Conservation (phyloP, 2,797 vertebrate species). For the Coracias cyanogaster region DNA sequence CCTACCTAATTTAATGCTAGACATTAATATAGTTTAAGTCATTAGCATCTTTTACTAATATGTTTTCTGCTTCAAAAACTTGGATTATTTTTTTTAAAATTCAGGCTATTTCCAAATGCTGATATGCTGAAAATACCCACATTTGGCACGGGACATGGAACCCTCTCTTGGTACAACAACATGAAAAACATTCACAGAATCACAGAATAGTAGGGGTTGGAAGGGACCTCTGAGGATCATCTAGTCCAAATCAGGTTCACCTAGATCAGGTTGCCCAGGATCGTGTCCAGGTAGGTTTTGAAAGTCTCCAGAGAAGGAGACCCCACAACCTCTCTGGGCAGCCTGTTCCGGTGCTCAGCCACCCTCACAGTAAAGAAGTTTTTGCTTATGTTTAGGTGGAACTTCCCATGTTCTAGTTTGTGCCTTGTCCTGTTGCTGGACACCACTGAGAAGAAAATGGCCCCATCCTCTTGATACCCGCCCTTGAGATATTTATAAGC, state of each 20-base stretch:
- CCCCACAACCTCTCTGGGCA: background rate
- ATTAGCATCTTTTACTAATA: background rate
- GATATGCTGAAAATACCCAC: background rate
- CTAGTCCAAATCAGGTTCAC: background rate
- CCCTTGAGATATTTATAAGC: background rate
- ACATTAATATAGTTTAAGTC: background rate
- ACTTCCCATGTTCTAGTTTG: no score
- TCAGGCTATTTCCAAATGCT: background rate
- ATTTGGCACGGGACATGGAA: background rate
- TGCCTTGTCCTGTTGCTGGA: no score
- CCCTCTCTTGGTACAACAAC: background rate
- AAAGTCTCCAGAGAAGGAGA: background rate
- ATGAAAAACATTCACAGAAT: background rate
- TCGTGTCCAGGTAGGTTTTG: background rate
- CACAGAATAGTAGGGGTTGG: no score
- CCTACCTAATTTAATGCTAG: background rate
- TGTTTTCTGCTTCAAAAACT: background rate
- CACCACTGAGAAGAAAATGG: background rate
- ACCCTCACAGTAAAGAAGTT: background rate
- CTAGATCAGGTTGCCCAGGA: background rate
- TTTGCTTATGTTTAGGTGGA: no score
- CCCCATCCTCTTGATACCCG: background rate
- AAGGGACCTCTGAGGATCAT: background rate
- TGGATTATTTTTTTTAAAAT: background rate
- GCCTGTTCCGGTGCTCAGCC: background rate